phyloP scores from a whole-genome alignment of 2,113 vertebrate genomes.

The Clarias macrocephalus region DNA sequence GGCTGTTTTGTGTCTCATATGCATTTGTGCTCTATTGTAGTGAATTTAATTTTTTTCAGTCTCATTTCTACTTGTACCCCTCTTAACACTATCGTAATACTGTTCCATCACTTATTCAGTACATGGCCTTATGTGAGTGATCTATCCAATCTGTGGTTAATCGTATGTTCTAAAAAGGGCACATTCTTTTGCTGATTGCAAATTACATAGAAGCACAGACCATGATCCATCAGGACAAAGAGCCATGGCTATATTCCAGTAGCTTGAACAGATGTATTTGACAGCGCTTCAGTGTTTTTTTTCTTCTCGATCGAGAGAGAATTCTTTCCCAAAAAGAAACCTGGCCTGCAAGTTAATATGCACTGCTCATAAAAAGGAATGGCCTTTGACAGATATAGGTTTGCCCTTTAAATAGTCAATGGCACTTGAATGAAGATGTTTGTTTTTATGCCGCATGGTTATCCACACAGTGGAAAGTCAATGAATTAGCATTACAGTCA shows the following conservation, averaged over 20 bases:
- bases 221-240: constrained; percentile 31
- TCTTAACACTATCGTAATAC: not conserved
- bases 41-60: not conserved
- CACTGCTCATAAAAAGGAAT: constrained; percentile 34
- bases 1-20: not conserved
- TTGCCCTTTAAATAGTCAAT: constrained; percentile 45
- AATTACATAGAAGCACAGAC: constrained; percentile 25
- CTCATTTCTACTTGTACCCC: not conserved
- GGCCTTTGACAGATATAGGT: constrained; percentile 31
- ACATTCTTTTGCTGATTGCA: constrained; percentile 34
- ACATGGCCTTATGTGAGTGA: constrained; percentile 6
- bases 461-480: constrained; percentile 14
- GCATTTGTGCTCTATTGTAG: not conserved
- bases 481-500: constrained; percentile 27
- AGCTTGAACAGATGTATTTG: constrained; percentile 35
- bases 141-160: constrained; percentile 10
- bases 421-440: constrained; percentile 29
- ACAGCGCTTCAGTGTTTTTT: constrained; percentile 34
- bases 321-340: constrained; percentile 36
- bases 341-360: constrained; percentile 40
- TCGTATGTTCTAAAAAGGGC: constrained; percentile 15
- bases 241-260: constrained; percentile 26
- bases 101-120: not conserved
- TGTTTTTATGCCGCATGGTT: constrained; percentile 25
- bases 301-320: constrained; percentile 31